These are phyloP conservation scores for Phainopepla nitens DNA, from an alignment of 2,113 vertebrate species.

Conservation along the genomic window DNA sequence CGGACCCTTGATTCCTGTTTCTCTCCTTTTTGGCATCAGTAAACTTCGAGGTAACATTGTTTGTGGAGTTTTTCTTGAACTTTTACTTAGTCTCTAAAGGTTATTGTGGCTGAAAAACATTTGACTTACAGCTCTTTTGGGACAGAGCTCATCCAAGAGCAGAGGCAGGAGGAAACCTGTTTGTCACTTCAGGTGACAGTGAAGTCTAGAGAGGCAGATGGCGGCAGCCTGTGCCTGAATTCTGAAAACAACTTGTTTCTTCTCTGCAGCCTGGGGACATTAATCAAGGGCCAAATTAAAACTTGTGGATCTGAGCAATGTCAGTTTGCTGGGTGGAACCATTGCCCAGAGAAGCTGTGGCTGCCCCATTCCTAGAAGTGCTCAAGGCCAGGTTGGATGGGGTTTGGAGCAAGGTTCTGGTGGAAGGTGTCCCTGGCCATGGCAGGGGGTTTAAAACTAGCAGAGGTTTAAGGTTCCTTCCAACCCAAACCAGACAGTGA, in stretches of 20 bases:
- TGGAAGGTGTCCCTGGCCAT: neutral
- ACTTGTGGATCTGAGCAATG: constrained; percentile 23
- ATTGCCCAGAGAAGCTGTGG: neutral
- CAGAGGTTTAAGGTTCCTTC: neutral
- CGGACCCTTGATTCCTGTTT: neutral
- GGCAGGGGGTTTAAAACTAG: neutral
- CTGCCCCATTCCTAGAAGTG: neutral
- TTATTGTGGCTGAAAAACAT: neutral
- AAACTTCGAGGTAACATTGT: neutral
- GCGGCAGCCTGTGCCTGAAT: neutral
- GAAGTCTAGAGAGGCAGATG: neutral
- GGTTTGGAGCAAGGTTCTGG: neutral
- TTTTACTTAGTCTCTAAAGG: neutral
- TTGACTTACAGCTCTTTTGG: neutral
- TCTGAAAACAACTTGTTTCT: neutral
- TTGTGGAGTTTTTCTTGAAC: neutral
- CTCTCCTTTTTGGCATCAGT: neutral
- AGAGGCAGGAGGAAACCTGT: neutral
- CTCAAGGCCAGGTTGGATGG: neutral
- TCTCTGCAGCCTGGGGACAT: neutral
- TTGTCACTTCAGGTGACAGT: neutral
- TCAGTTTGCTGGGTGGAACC: constrained; percentile 31
- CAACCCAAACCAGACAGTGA: neutral
- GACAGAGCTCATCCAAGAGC: neutral
- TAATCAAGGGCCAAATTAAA: neutral